Evolutionary conservation across 23 tunicate species (phyloP).

Genomic region (Halocynthia roretzi): DNA sequence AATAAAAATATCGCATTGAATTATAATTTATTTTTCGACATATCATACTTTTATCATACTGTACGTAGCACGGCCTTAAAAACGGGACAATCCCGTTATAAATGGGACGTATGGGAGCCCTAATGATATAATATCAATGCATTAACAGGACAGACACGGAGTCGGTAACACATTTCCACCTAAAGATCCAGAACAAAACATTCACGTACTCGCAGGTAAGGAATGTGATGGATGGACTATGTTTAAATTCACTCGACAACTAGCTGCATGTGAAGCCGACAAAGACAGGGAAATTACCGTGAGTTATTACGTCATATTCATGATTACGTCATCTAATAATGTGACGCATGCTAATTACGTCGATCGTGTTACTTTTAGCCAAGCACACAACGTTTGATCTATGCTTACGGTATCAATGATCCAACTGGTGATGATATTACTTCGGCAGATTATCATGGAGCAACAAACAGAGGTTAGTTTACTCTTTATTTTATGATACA

Average conservation of each 20-base stretch:
- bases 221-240: constrained; percentile 57
- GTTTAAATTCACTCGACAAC: constrained; percentile 38
- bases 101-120: no score
- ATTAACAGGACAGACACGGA: constrained; percentile 44
- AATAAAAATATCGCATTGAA: no score
- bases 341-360: not conserved
- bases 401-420: constrained; percentile 15
- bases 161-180: constrained; percentile 28
- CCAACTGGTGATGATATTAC: constrained; percentile 22
- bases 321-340: not conserved
- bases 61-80: no score
- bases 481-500: not conserved
- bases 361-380: not conserved
- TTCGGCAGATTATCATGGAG: constrained; percentile 7
- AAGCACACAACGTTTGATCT: constrained; percentile 3
- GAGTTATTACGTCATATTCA: not conserved
- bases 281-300: constrained; percentile 50
- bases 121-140: not conserved
- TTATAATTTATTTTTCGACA: no score
- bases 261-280: constrained; percentile 42
- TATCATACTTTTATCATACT: no score
- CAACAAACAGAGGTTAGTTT: constrained; percentile 11
- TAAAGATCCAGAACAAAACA: constrained; percentile 46
- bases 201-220: constrained; percentile 13
- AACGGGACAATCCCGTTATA: no score